These are phyloP conservation scores for Bombus superbus DNA, from an alignment of 1,140 invertebrate genomes.

Conservation along the genomic window DNA sequence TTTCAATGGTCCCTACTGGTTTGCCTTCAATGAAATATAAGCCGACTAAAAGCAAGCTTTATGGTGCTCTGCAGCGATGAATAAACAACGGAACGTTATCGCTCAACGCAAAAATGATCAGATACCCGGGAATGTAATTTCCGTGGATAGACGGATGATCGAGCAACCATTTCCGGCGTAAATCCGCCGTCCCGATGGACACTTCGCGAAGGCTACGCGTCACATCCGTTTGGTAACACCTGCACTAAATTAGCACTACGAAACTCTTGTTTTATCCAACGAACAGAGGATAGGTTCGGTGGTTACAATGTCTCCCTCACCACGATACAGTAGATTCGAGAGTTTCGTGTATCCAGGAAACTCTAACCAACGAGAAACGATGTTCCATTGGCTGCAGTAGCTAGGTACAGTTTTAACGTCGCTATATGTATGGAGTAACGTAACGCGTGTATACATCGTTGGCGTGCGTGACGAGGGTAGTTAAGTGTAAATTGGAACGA, in stretches of 20 bases:
- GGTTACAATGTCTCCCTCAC: constrained; percentile 56
- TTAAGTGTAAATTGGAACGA: not conserved
- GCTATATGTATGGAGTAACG: not conserved
- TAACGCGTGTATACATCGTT: not conserved
- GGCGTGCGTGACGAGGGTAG: not conserved
- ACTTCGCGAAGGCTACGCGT: constrained; percentile 14
- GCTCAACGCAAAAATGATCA: constrained; percentile 35
- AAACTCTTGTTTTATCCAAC: constrained; percentile 72
- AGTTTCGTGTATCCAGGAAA: constrained; percentile 43
- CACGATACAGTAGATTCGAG: constrained; percentile 42
- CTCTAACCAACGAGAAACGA: not conserved
- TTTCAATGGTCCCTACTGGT: not conserved
- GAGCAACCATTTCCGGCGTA: constrained; percentile 34
- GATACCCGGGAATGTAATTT: constrained; percentile 51
- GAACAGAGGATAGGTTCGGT: constrained; percentile 36
- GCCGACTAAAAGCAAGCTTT: not conserved
- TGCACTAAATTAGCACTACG: constrained; percentile 78
- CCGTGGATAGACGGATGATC: constrained; percentile 32
- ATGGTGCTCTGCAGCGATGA: not conserved
- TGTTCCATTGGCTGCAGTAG: not conserved
- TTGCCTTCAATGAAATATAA: not conserved
- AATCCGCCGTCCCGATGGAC: constrained; percentile 62
- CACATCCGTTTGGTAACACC: constrained; percentile 64
- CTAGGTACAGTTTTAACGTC: too few species aligned
- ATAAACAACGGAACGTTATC: not conserved